Evolutionary conservation across 2,888 invertebrate species (phyloP), one percentile per base, ranked within the genome.

Genomic region (Parelbella ahira): DNA sequence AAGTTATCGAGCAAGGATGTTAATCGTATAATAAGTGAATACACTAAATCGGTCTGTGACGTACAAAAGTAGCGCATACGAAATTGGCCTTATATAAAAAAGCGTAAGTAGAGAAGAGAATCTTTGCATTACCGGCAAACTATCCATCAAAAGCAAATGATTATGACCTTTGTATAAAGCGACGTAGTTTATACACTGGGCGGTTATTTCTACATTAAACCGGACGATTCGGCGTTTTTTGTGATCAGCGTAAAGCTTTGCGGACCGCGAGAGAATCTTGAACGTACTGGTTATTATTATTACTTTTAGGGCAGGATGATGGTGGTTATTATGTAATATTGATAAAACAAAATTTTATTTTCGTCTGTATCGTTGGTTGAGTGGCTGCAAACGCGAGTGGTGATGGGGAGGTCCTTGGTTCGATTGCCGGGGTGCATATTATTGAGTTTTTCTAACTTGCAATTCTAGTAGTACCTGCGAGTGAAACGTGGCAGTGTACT

Each of bases 91-190:
- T 10, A 33, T 3, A 28, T 11, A 42, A 42, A 34, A 34, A 34
- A 27, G 34, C 34, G 34, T 42, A 42, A 42, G 42, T 18, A 42
- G 34, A 42, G 42, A 42, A 42, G 34, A 42, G 42, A 42, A 34
- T 42, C 42, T 42, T 42, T 42, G 42, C 34, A 42, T 42, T 42
- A 42, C 42, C 42, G 42, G 42, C 34, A 42, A 37, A 43, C 39
- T 47, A 52, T 55, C 51, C 44, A 53, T 56, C 53, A 49, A 47
- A 50, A 11, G 36, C 29, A 51, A 51, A 53, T 51, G 39, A 50
- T 49, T 38, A 41, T 49, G 51, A 53, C 49, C 53, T 53, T 53
- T 50, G 37, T 12, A 23, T 9, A 42, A 42, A 29, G 30, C 41
- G 41, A 20, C 37, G 39, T 39, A 44, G 43, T 45, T 45, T 44